Conservation (phyloP, 2,797 vertebrate species). For the Tokudaia tokunoshimensis region DNA sequence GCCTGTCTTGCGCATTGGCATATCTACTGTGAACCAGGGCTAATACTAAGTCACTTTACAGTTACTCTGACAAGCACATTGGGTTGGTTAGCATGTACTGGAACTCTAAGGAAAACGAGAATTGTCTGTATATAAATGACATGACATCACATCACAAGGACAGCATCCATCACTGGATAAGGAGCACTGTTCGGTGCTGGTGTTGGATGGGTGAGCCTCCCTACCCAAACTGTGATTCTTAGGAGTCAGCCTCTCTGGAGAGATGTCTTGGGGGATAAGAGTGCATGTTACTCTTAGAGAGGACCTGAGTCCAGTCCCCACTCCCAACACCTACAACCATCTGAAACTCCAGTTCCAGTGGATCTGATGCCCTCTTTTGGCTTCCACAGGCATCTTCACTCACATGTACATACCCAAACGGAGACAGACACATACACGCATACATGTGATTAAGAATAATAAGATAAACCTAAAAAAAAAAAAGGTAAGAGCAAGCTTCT, state of each 20-base stretch:
- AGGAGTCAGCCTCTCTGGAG: not conserved
- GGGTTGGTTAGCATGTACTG: not conserved
- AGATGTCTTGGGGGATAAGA: not conserved
- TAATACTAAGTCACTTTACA: not conserved
- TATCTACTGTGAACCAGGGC: not conserved
- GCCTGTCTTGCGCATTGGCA: not conserved
- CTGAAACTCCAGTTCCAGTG: not conserved
- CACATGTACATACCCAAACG: too few species aligned
- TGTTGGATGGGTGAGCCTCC: not conserved
- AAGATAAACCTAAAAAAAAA: not conserved
- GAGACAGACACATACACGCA: not conserved
- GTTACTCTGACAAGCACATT: not conserved
- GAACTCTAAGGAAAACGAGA: not conserved
- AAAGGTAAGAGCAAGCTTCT: not conserved
- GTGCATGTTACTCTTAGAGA: not conserved
- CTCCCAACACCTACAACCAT: not conserved
- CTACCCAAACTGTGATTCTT: not conserved
- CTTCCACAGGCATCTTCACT: not conserved
- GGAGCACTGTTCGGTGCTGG: not conserved
- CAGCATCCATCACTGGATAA: not conserved
- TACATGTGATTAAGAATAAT: not conserved
- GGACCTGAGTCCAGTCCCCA: not conserved
- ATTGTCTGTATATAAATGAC: not conserved
- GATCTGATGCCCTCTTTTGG: not conserved
- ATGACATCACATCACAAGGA: not conserved